phyloP scores from a whole-genome alignment of 2,113 vertebrate genomes.

The Mustela lutreola region DNA sequence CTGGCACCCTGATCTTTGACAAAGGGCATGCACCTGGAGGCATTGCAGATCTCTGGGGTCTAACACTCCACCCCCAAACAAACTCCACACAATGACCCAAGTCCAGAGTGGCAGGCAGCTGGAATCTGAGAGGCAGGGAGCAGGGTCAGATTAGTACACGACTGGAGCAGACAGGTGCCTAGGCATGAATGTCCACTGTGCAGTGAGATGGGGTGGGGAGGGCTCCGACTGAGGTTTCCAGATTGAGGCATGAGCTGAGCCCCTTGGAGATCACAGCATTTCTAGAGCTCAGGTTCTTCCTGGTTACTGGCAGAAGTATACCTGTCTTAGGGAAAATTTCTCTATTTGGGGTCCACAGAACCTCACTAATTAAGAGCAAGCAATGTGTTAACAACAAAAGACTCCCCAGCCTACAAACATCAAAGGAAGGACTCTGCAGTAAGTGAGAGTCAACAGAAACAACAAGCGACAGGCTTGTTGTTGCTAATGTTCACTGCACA shows the following conservation, averaged over 20 bases:
- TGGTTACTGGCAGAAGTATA: not conserved
- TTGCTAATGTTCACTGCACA: too few relatives aligned
- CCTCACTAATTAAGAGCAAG: not conserved
- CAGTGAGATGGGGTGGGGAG: not conserved
- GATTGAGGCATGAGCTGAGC: not conserved
- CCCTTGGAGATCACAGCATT: not conserved
- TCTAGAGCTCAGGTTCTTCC: not conserved
- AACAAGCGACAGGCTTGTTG: not conserved
- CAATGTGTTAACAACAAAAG: not conserved
- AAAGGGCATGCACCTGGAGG: not conserved
- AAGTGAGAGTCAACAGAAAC: not conserved
- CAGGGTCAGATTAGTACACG: not conserved
- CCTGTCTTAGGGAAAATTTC: not conserved
- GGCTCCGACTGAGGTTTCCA: not conserved
- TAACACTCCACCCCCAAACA: not conserved
- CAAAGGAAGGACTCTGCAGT: not conserved
- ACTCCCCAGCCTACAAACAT: not conserved
- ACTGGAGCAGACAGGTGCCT: too few relatives aligned
- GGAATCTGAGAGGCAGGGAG: not conserved
- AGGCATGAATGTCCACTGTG: not conserved
- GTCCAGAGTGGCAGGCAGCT: not conserved
- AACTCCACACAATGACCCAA: not conserved
- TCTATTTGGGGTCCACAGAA: not conserved
- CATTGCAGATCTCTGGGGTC: not conserved
- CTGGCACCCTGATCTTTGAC: not conserved